Conservation (phyloP, 2,113 vertebrate species). For the Rostratula benghalensis region DNA sequence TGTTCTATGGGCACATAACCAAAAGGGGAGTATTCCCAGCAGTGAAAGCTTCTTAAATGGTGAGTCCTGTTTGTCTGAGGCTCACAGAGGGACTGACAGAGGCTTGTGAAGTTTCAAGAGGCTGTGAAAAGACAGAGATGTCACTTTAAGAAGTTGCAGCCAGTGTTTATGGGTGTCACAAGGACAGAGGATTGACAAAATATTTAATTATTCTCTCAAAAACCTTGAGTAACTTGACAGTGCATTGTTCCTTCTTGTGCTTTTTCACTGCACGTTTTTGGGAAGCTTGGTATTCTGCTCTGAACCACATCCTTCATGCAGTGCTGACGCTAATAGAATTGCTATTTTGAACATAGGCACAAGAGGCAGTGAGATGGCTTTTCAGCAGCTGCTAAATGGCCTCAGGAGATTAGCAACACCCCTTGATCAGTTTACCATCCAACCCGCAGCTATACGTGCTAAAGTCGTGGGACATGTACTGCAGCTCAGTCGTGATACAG, state of each 20-base stretch:
- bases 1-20: not conserved
- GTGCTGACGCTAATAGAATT: not conserved
- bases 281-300: not conserved
- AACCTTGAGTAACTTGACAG: not conserved
- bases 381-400: not conserved
- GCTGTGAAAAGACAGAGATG: not conserved
- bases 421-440: not conserved
- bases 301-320: not conserved
- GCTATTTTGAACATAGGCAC: not conserved
- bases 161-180: not conserved
- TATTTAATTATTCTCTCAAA: not conserved
- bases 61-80: not conserved
- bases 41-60: not conserved
- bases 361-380: not conserved
- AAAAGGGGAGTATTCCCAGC: not conserved
- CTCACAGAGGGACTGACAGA: not conserved
- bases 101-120: not conserved
- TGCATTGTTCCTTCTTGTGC: not conserved
- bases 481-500: not conserved
- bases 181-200: not conserved
- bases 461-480: rapidly evolving
- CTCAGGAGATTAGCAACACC: not conserved
- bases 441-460: not conserved
- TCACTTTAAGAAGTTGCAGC: not conserved
- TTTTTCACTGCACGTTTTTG: not conserved